phyloP scores from a whole-genome alignment of 2,113 vertebrate genomes.

The Antechinus flavipes region DNA sequence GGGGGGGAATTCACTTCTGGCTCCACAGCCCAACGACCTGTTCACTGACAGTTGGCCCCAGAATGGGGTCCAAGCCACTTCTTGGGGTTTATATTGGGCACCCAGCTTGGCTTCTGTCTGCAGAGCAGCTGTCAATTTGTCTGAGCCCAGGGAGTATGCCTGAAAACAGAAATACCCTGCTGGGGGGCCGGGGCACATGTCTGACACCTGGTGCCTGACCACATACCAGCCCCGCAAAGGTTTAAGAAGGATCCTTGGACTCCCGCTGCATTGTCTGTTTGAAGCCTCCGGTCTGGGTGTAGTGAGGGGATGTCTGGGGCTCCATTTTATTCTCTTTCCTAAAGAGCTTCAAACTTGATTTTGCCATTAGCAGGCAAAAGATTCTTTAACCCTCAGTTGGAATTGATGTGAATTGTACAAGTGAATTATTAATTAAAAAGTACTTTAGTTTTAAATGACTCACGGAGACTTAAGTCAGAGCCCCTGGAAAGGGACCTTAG shows the following conservation, averaged over 20 bases:
- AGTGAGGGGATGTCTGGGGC: slow-evolving; percentile 20
- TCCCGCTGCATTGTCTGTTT: neutral
- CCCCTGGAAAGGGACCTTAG: neutral
- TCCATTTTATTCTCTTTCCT: neutral
- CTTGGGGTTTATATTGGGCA: slow-evolving; percentile 26
- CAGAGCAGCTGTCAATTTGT: slow-evolving; percentile 56
- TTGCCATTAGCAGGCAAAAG: neutral
- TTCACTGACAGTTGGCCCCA: slow-evolving; percentile 9
- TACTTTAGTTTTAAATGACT: neutral
- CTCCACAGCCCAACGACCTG: slow-evolving; percentile 7
- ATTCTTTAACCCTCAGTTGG: slow-evolving; percentile 11
- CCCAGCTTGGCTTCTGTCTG: slow-evolving; percentile 34
- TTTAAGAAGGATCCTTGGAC: neutral
- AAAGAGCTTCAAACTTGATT: neutral
- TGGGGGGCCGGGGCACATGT: slow-evolving; percentile 27
- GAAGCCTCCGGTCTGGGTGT: neutral
- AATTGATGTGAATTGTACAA: neutral
- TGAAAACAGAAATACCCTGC: slow-evolving; percentile 47
- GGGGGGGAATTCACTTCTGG: slow-evolving; percentile 53
- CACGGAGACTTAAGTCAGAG: neutral
- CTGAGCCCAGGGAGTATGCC: slow-evolving; percentile 49
- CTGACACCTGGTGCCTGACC: slow-evolving; percentile 40
- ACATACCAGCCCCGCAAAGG: neutral
- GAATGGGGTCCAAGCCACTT: slow-evolving; percentile 4
- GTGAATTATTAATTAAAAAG: neutral